Base-by-base conservation (phyloP, 2,888 invertebrate species). In the Belgica antarctica region DNA sequence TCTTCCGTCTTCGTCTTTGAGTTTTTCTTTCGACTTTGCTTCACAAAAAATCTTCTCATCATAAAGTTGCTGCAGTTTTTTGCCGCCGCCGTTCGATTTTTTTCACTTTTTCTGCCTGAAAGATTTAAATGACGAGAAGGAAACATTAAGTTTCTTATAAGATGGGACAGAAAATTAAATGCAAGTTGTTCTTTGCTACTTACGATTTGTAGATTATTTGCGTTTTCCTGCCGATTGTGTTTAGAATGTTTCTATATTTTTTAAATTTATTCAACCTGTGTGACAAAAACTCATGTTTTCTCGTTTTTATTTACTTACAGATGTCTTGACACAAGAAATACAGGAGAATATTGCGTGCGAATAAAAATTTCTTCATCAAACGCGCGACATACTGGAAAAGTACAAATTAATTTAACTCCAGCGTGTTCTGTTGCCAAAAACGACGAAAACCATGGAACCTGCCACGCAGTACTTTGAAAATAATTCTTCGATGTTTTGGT, bases 281-380 rank as follows among this genome's bases (percentile, higher is more conserved):
- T 68, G 68, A 68, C 68, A 68, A 68, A 68, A 68, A 68, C 68
- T 68, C 52, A 68, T 68, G 68, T 47, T 28, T 68, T 57, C 52
- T 68, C 27, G 27, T 52, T 36, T 65, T n/a, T 12, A n/a, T n/a
- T n/a, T n/a, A n/a, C n/a, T 66, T 66, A 66, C 66, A 66, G 66
- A 66, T 57, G 52, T 68, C n/a, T 19, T 24, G 25, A 28, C 15
- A 65, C 36, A 34, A n/a, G n/a, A n/a, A n/a, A n/a, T 17, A 24
- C 5, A 47, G 65, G 22, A 27, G 25, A n/a, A 15, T 22, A n/a
- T 63, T 65, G 65, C 65, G 65, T 65, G 65, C 46, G 28, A 41
- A n/a, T 22, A 17, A 12, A 17, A 25, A 24, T 65, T 47, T 24
- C 25, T 63, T 19, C 27, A 27, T 41, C 41, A 41, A 63, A n/a